A percentile compares a stretch with the other conserved stretches of the same genome.
Evolutionary conservation across 2,113 vertebrate genomes (phyloP).

Genomic region (Candoia aspera): DNA sequence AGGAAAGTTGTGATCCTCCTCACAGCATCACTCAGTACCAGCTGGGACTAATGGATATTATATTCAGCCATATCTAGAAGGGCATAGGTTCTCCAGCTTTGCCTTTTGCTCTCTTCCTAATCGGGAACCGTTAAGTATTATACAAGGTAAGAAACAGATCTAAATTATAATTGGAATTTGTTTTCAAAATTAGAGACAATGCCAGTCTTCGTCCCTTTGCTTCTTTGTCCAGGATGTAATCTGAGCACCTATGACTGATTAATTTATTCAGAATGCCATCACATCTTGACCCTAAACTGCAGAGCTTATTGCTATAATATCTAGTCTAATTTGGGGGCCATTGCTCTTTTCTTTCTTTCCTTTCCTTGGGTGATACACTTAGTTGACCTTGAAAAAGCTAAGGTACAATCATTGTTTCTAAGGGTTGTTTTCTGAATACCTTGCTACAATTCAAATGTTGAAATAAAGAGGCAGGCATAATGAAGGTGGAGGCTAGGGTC

Average conservation of each 20-base stretch:
- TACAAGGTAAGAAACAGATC: neutral
- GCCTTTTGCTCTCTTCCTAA: neutral
- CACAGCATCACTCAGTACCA: neutral
- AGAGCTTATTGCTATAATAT: neutral
- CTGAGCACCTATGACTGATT: neutral
- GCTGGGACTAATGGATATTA: neutral
- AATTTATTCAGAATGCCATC: neutral
- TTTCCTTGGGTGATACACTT: neutral
- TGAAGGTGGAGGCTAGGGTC: neutral
- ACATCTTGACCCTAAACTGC: neutral
- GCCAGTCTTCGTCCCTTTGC: neutral
- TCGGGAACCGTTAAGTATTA: neutral
- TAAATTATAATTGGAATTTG: neutral
- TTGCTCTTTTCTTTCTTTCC: neutral
- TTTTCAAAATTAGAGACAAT: neutral
- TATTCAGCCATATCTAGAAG: neutral
- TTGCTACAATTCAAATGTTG: neutral
- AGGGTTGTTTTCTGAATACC: neutral
- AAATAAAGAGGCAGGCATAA: neutral
- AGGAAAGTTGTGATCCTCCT: neutral
- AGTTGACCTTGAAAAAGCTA: neutral
- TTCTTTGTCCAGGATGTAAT: neutral
- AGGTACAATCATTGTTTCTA: neutral
- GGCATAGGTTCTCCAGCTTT: neutral
- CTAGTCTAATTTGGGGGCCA: neutral